Conservation (phyloP, 1,140 invertebrate genomes). For the Coelopa frigida region DNA sequence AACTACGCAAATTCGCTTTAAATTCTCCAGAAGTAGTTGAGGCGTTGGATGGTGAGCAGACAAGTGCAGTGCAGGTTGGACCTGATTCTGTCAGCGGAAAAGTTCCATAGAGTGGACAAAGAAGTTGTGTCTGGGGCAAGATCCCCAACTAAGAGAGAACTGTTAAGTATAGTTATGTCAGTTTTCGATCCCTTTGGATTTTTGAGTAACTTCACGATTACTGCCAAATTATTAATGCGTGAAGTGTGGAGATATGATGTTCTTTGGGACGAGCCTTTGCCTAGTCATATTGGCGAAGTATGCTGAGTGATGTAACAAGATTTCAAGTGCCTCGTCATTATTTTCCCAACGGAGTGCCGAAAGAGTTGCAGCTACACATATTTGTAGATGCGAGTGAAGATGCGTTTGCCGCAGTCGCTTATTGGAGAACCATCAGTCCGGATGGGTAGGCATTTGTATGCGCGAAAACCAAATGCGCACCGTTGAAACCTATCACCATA, state of each 20-base stretch:
- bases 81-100: too few relatives aligned
- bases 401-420: constrained; percentile 26
- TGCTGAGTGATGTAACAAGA: background rate
- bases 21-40: background rate
- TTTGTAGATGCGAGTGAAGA: constrained; percentile 24
- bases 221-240: too few relatives aligned
- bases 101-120: too few relatives aligned
- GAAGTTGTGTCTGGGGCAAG: too few relatives aligned
- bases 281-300: background rate
- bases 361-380: background rate
- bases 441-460: background rate
- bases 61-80: too few relatives aligned
- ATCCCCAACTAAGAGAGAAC: too few relatives aligned
- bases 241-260: too few relatives aligned
- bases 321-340: constrained; percentile 2
- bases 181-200: too few relatives aligned
- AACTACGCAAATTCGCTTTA: constrained; percentile 1
- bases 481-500: constrained; percentile 30
- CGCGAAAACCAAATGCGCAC: constrained; percentile 35
- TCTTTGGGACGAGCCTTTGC: background rate
- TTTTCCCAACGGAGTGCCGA: background rate
- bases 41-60: background rate
- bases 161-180: too few relatives aligned
- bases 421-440: constrained; percentile 8
- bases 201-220: too few relatives aligned